phyloP scores from a whole-genome alignment of 1,140 invertebrate genomes.

The Panagrolaimus sp. region DNA sequence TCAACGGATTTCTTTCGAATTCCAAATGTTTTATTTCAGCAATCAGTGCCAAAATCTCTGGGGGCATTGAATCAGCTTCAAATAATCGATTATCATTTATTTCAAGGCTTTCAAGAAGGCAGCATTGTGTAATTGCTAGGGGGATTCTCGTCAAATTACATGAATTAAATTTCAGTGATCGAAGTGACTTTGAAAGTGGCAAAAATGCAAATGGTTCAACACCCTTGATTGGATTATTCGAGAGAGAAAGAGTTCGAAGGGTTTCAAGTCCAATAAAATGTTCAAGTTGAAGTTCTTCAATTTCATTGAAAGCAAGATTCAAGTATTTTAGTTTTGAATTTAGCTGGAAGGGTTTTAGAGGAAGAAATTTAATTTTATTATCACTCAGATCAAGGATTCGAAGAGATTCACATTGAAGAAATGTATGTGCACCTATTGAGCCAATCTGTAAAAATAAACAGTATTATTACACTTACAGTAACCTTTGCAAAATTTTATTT shows the following conservation, averaged over 20 bases:
- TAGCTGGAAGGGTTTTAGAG: background rate
- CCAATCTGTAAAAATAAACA: background rate
- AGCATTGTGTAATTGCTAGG: background rate
- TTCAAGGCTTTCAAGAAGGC: background rate
- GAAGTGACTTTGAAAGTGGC: background rate
- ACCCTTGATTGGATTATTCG: background rate
- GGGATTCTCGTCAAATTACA: slow-evolving; percentile 3
- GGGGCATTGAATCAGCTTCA: slow-evolving; percentile 1
- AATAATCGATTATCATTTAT: background rate
- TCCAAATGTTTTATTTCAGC: slow-evolving; percentile 1
- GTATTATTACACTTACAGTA: too few relatives aligned
- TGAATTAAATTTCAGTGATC: background rate
- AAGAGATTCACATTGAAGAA: background rate
- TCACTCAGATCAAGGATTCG: background rate
- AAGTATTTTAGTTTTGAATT: background rate
- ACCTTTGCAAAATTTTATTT: background rate
- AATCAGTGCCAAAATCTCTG: background rate
- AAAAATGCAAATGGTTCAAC: slow-evolving; percentile 6
- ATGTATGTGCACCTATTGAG: background rate
- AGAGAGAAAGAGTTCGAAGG: background rate
- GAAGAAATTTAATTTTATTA: background rate
- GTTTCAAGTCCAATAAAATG: background rate
- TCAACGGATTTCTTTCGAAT: background rate
- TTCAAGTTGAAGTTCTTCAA: background rate
- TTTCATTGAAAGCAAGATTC: background rate